A percentile compares a stretch with the other conserved stretches of the same genome.
Evolutionary conservation across 2,888 invertebrate species (phyloP).

Genomic region (Athalia rosae): DNA sequence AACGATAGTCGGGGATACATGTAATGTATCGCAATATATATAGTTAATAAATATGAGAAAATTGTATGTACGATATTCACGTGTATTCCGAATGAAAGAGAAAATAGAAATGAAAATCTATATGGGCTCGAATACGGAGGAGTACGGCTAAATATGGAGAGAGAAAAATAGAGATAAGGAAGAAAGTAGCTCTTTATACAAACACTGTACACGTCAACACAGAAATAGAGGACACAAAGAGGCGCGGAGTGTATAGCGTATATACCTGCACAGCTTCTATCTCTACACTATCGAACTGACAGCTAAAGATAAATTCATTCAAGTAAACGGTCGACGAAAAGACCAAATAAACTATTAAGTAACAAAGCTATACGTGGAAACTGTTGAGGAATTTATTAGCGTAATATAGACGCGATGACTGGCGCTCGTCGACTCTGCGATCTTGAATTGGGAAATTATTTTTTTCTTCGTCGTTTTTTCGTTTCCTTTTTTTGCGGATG

Average conservation of each 20-base stretch:
- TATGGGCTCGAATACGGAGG: neutral
- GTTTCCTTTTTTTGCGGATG: too few species aligned
- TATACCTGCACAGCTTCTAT: neutral
- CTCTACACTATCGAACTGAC: slow-evolving; percentile 11
- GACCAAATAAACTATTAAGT: neutral
- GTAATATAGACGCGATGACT: neutral
- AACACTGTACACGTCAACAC: neutral
- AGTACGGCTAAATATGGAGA: neutral
- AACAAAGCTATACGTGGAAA: neutral
- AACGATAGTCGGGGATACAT: neutral
- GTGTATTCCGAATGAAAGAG: too few species aligned
- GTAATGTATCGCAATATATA: too few species aligned
- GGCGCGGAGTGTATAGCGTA: neutral
- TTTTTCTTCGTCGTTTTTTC: too few species aligned
- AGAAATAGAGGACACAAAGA: neutral
- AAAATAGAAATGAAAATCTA: too few species aligned
- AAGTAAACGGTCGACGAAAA: slow-evolving; percentile 31
- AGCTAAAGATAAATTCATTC: slow-evolving; percentile 39
- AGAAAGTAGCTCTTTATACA: neutral
- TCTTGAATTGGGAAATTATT: neutral
- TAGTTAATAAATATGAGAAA: too few species aligned
- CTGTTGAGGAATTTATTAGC: neutral
- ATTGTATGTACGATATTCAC: too few species aligned
- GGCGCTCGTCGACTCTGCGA: neutral
- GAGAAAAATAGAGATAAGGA: neutral